Evolutionary conservation across 2,797 vertebrate species (phyloP).

Genomic region (Sebastes hopkinsi): DNA sequence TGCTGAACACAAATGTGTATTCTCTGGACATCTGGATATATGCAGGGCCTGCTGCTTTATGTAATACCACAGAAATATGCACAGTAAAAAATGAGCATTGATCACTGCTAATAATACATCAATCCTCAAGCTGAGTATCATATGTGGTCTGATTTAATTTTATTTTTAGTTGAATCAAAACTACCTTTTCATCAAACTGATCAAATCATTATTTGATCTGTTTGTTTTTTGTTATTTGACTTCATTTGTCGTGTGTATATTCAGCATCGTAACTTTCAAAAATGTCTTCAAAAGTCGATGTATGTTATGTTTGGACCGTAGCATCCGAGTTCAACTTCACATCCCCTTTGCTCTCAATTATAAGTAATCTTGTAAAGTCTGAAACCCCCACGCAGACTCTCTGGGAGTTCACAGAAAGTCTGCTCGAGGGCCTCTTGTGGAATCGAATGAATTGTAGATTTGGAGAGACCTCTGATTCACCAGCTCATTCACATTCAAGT

Average conservation of each 20-base stretch:
- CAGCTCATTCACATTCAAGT: too few relatives aligned
- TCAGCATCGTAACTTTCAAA: rapidly evolving
- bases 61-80: not conserved
- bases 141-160: too few relatives aligned
- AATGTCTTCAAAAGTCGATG: not conserved
- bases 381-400: too few relatives aligned
- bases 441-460: not conserved
- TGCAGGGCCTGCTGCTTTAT: not conserved
- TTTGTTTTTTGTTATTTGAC: not conserved
- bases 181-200: not conserved
- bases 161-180: too few relatives aligned
- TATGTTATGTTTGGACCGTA: rapidly evolving
- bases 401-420: not conserved
- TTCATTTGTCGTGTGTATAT: not conserved
- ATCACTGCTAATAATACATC: rapidly evolving
- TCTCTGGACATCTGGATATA: not conserved
- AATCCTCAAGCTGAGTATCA: too few relatives aligned
- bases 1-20: not conserved
- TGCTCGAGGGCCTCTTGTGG: not conserved
- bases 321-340: not conserved
- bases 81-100: not conserved
- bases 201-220: not conserved
- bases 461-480: not conserved
- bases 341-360: not conserved
- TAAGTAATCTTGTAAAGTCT: not conserved